phyloP scores from a whole-genome alignment of 2,113 vertebrate species.

The zebrafish (Danio rerio) region DNA sequence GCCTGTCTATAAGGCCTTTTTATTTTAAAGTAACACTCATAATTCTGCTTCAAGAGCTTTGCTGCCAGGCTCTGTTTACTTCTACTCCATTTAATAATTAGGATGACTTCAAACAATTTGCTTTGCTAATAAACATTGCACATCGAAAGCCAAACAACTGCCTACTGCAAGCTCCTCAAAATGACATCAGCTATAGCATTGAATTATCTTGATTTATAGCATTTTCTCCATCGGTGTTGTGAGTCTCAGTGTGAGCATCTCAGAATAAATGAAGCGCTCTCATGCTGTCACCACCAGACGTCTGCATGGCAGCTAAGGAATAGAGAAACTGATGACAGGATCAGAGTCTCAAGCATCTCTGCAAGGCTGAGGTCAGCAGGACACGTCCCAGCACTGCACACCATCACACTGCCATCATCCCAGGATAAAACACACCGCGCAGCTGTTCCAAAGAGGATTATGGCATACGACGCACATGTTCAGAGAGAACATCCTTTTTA shows the following conservation, averaged over 20 bases:
- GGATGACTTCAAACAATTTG: background rate
- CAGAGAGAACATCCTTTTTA: constrained; percentile 12
- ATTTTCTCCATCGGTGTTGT: background rate
- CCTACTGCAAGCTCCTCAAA: background rate
- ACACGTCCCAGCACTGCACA: background rate
- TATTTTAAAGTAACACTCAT: too few relatives aligned
- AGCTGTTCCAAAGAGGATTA: constrained; percentile 21
- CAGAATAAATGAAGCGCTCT: background rate
- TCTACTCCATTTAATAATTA: background rate
- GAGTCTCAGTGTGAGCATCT: background rate
- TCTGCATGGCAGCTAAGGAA: background rate
- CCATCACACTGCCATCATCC: background rate
- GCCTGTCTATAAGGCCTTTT: too few relatives aligned
- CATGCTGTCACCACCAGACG: background rate
- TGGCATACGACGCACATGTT: background rate
- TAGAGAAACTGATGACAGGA: background rate
- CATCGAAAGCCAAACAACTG: background rate
- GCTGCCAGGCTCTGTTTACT: too few relatives aligned
- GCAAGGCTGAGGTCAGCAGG: constrained; percentile 14
- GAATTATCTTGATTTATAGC: background rate
- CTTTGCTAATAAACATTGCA: background rate
- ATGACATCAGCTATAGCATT: background rate
- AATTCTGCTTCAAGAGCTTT: too few relatives aligned
- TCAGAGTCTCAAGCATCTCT: background rate
- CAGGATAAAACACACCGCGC: constrained; percentile 14